Conservation (phyloP, 92 coral and sea anemone genomes). For the Porites rus region DNA sequence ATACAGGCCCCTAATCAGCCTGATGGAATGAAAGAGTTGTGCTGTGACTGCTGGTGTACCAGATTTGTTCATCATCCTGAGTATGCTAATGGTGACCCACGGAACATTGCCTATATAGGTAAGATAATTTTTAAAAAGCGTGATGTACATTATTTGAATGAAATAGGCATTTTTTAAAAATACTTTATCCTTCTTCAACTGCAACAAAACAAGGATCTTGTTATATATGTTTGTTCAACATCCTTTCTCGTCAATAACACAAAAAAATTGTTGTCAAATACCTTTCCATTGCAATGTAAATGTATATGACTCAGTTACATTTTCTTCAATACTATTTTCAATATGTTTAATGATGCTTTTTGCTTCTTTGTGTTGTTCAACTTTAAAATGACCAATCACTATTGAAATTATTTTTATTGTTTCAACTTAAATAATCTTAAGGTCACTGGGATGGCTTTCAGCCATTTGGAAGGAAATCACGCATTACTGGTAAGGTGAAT, state of each 20-base stretch:
- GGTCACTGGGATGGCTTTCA: slow-evolving; percentile 76
- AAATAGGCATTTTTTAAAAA: not conserved
- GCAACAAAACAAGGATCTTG: too few species aligned
- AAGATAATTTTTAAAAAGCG: not conserved
- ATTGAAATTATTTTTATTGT: not conserved
- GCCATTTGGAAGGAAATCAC: slow-evolving; percentile 58
- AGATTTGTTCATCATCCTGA: slow-evolving; percentile 66
- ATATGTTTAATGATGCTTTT: not conserved
- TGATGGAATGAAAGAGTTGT: slow-evolving; percentile 55
- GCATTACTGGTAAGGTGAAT: slow-evolving; percentile 35
- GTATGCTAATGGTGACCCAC: slow-evolving; percentile 67
- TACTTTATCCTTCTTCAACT: too few species aligned
- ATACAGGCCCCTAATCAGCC: slow-evolving; percentile 42
- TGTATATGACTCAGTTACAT: too few species aligned
- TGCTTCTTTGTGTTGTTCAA: too few species aligned
- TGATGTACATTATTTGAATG: not conserved
- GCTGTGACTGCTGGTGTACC: slow-evolving; percentile 49
- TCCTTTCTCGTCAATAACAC: too few species aligned
- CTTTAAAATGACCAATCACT: not conserved
- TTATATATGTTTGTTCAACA: too few species aligned
- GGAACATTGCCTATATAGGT: slow-evolving; percentile 74
- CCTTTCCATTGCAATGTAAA: too few species aligned
- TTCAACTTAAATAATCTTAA: slow-evolving; percentile 3
- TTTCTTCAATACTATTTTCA: too few species aligned
- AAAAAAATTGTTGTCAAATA: too few species aligned